phyloP scores from a whole-genome alignment of 2,888 invertebrate species.

The Lycaena phlaeas region DNA sequence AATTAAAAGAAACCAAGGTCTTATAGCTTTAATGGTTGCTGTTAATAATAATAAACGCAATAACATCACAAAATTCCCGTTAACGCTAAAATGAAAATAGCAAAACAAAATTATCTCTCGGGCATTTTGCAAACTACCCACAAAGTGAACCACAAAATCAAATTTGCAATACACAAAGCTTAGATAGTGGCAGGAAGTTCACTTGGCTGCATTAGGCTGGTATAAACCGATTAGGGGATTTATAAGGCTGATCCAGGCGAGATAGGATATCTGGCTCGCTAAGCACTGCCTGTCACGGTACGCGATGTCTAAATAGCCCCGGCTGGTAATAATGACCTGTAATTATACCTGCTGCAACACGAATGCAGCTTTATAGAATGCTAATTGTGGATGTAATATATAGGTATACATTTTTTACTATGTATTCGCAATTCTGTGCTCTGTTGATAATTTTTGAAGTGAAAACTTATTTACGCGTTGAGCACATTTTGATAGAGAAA shows the following conservation, averaged over 20 bases:
- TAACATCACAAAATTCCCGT: too few relatives aligned
- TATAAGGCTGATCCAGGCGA: constrained; percentile 15
- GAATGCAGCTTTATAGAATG: background rate
- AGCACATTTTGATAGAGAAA: too few relatives aligned
- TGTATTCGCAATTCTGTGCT: too few relatives aligned
- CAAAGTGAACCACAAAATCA: background rate
- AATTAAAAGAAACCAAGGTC: too few relatives aligned
- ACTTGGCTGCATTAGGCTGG: constrained; percentile 17
- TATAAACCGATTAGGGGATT: constrained; percentile 17
- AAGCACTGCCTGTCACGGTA: constrained; percentile 16
- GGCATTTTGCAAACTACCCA: background rate
- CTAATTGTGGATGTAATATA: too few relatives aligned
- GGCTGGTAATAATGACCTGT: background rate
- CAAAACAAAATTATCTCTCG: too few relatives aligned
- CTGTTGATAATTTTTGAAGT: too few relatives aligned
- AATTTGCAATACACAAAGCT: constrained; percentile 8
- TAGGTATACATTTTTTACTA: too few relatives aligned
- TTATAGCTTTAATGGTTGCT: too few relatives aligned
- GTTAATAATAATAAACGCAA: too few relatives aligned
- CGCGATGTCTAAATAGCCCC: constrained; percentile 4
- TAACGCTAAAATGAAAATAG: too few relatives aligned
- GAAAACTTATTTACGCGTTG: too few relatives aligned
- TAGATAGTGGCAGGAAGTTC: constrained; percentile 20
- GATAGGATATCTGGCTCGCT: constrained; percentile 12
- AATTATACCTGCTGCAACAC: background rate